A percentile compares a stretch with the other conserved stretches of the same genome.
These are phyloP conservation scores for Campaea margaritaria DNA, from an alignment of 2,888 invertebrate species.

Conservation along the genomic window DNA sequence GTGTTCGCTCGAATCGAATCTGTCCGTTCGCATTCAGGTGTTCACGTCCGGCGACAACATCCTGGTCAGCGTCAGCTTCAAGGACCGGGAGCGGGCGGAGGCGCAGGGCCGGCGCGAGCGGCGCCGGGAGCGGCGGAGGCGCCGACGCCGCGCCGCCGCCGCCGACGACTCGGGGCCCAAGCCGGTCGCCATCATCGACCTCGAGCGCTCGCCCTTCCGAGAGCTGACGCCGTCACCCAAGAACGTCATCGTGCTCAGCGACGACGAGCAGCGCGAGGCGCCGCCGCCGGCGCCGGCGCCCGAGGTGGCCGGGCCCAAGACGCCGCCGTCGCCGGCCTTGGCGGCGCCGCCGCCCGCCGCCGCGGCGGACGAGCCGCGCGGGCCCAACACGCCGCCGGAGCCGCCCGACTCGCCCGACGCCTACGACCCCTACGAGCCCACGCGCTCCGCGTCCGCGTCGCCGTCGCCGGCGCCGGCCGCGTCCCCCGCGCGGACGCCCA, in stretches of 20 bases:
- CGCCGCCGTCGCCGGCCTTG: conserved; percentile 84
- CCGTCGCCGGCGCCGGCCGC: conserved; percentile 46
- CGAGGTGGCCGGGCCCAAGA: conserved; percentile 72
- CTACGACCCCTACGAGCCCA: conserved; percentile 96
- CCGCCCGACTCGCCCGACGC: conserved; percentile 89
- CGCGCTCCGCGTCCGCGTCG: conserved; percentile 90
- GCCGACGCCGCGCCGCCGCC: conserved; percentile 43
- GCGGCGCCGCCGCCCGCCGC: conserved; percentile 85
- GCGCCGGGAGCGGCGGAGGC: conserved; percentile 48
- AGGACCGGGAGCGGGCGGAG: conserved; percentile 84
- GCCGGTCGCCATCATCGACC: conserved; percentile 94
- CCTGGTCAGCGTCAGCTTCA: conserved; percentile 96
- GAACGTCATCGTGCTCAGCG: conserved; percentile 93
- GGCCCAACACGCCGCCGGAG: conserved; percentile 87
- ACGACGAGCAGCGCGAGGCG: conserved; percentile 87
- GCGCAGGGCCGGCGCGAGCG: conserved; percentile 52
- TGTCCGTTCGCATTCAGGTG: conserved; percentile 68
- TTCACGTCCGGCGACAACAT: conserved; percentile 97
- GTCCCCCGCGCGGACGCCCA: conserved; percentile 50
- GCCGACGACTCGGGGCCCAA: conserved; percentile 79
- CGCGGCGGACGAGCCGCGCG: conserved; percentile 88
- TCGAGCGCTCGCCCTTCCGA: conserved; percentile 93
- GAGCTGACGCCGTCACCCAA: conserved; percentile 92
- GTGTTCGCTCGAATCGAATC: too few relatives aligned
- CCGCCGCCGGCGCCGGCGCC: conserved; percentile 44